Percentiles rank a stretch among this genome's conserved stretches.
These are phyloP conservation scores for Ramphastos sulfuratus DNA, from an alignment of 2,113 vertebrate genomes.

Conservation along the genomic window DNA sequence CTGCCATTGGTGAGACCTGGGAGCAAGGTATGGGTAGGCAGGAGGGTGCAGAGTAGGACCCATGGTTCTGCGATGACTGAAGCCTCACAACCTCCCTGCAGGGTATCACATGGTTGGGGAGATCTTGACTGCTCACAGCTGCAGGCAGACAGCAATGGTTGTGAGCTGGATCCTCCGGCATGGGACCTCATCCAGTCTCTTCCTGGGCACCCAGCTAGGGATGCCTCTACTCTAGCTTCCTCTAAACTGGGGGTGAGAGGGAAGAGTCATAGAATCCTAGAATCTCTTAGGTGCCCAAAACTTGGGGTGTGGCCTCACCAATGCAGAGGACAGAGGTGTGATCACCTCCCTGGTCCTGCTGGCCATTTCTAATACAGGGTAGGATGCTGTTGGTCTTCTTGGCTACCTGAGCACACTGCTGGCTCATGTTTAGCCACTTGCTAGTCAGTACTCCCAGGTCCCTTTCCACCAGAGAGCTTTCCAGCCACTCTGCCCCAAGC, in stretches of 20 bases:
- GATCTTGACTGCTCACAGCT: background rate
- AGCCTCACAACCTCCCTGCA: no score
- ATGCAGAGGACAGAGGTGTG: no score
- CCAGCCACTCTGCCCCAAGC: no score
- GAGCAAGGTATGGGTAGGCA: background rate
- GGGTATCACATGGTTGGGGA: background rate
- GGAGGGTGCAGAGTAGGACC: background rate
- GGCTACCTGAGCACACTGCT: no score
- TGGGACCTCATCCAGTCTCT: background rate
- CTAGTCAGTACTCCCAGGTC: no score
- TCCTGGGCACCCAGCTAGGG: background rate
- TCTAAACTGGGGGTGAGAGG: background rate
- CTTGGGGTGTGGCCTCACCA: no score
- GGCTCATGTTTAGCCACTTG: no score
- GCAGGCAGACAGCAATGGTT: background rate
- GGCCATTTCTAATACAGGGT: no score
- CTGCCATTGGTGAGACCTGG: accelerated
- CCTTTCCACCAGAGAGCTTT: no score
- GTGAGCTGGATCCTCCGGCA: background rate
- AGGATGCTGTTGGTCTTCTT: no score
- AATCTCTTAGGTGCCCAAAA: no score
- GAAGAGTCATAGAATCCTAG: background rate
- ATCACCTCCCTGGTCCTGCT: no score
- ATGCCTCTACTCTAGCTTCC: background rate
- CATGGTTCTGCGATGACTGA: accelerated